These are phyloP conservation scores for Morinoia aosen DNA, from an alignment of 2,888 invertebrate genomes.

Conservation along the genomic window DNA sequence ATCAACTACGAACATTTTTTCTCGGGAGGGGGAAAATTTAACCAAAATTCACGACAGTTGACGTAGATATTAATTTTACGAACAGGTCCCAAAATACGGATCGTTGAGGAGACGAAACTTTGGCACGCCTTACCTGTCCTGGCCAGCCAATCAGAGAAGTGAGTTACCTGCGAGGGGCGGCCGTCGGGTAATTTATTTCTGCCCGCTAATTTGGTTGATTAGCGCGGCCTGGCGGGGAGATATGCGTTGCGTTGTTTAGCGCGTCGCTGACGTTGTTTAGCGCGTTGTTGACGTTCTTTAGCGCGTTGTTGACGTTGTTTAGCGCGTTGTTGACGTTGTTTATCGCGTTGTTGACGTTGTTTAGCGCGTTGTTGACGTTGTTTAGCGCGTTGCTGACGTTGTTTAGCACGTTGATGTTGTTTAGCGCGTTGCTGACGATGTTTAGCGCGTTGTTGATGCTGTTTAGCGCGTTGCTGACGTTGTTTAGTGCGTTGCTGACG, in stretches of 20 bases:
- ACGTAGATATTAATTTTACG: background rate
- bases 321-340: background rate
- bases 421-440: background rate
- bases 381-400: background rate
- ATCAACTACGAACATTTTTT: background rate
- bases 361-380: background rate
- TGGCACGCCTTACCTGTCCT: conserved; percentile 26
- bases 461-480: background rate
- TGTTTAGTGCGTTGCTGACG: conserved; percentile 43
- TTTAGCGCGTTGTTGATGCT: background rate
- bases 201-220: conserved; percentile 35
- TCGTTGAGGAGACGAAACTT: background rate
- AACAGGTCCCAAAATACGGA: background rate
- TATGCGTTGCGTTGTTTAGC: conserved; percentile 44
- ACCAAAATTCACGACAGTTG: background rate
- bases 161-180: background rate
- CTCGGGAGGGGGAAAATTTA: background rate
- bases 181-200: background rate
- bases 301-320: background rate
- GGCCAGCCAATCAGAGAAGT: background rate
- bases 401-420: background rate
- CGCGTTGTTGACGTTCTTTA: conserved; percentile 1
- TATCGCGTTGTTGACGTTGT: background rate
- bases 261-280: conserved; percentile 36
- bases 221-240: background rate